Evolutionary conservation across 2,888 invertebrate species (phyloP).

Genomic region (Mimas tiliae): DNA sequence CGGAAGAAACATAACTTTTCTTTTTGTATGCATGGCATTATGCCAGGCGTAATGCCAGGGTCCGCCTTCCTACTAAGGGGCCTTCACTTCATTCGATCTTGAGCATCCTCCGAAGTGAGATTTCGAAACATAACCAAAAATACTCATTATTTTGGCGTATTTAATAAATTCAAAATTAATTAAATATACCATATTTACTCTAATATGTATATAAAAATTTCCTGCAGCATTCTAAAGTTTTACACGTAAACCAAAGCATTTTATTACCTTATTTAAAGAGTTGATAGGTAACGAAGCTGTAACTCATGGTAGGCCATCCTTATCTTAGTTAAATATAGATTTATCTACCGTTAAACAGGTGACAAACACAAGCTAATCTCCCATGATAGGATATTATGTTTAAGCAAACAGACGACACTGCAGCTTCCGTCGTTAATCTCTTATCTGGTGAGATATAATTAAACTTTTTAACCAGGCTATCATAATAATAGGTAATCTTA

Average conservation of each 20-base stretch:
- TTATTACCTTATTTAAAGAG: conserved; percentile 8
- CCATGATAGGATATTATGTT: conserved; percentile 66
- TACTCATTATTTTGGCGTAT: too few species aligned
- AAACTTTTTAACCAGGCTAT: conserved; percentile 56
- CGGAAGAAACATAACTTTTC: too few species aligned
- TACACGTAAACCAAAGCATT: not conserved
- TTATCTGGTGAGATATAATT: conserved; percentile 59
- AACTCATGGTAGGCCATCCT: conserved; percentile 29
- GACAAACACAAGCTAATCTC: conserved; percentile 78
- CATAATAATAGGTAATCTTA: conserved; percentile 55
- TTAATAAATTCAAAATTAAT: too few species aligned
- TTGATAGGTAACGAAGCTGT: conserved; percentile 15
- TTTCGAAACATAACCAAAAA: too few species aligned
- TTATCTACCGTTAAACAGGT: conserved; percentile 73
- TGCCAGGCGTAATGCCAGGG: too few species aligned
- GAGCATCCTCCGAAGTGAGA: too few species aligned
- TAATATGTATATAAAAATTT: not conserved
- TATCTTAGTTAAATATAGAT: conserved; percentile 73
- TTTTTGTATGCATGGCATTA: too few species aligned
- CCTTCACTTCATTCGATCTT: too few species aligned
- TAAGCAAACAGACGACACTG: conserved; percentile 70
- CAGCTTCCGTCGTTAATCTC: conserved; percentile 80
- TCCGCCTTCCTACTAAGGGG: too few species aligned
- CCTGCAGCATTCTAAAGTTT: not conserved
- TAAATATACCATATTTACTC: not conserved